phyloP scores from a whole-genome alignment of 2,113 vertebrate species.

The Tonatia bakeri region DNA sequence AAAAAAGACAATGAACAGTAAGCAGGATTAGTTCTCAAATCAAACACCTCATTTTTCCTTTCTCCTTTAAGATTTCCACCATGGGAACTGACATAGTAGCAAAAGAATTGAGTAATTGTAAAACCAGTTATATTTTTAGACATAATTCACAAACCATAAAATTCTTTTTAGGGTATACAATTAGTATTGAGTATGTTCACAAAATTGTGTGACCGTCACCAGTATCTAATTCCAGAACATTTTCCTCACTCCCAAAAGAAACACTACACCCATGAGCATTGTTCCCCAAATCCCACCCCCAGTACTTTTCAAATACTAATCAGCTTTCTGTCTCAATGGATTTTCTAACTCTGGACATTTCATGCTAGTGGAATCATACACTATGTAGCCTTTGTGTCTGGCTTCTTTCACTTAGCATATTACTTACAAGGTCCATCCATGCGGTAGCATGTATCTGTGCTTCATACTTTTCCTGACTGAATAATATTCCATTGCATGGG shows the following conservation, averaged over 20 bases:
- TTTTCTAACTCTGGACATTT: not conserved
- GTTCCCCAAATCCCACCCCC: too few species aligned
- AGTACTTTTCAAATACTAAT: not conserved
- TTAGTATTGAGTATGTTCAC: not conserved
- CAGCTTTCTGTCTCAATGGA: not conserved
- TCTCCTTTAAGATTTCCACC: not conserved
- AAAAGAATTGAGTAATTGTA: not conserved
- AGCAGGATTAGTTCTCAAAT: not conserved
- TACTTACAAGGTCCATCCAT: not conserved
- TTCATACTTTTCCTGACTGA: not conserved
- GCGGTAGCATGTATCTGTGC: rapidly evolving
- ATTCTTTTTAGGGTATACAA: not conserved
- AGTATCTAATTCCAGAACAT: not conserved
- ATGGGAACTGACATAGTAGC: not conserved
- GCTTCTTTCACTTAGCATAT: not conserved
- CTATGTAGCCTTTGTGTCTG: not conserved
- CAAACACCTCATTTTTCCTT: not conserved
- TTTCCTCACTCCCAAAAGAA: not conserved
- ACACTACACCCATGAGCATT: not conserved
- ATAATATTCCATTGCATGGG: not conserved
- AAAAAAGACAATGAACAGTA: not conserved
- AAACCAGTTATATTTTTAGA: conserved; percentile 5
- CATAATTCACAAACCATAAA: not conserved
- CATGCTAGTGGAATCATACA: too few species aligned
- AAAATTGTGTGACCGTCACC: not conserved